These are phyloP conservation scores for Platerodrilus igneus DNA, from an alignment of 2,888 invertebrate species.

Conservation along the genomic window DNA sequence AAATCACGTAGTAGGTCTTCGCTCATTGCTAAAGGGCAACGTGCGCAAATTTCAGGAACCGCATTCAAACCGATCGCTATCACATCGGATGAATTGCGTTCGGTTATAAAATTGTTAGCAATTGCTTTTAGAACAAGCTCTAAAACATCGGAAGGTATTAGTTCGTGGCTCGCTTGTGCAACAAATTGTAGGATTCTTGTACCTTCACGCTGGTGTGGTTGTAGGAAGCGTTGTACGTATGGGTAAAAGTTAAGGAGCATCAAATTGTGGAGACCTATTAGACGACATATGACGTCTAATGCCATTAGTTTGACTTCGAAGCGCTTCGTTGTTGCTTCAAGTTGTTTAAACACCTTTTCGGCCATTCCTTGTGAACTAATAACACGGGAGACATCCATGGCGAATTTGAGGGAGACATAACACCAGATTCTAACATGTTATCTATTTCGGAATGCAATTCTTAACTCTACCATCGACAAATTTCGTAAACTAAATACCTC, in stretches of 20 bases:
- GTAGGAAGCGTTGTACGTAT: constrained; percentile 73
- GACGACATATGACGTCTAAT: constrained; percentile 88
- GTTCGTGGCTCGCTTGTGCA: constrained; percentile 93
- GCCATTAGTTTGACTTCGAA: constrained; percentile 95
- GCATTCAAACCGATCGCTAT: constrained; percentile 98
- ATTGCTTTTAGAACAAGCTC: constrained; percentile 88
- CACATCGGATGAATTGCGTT: constrained; percentile 93
- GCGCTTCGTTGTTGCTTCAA: constrained; percentile 82
- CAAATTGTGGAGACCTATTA: constrained; percentile 93
- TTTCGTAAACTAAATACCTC: no score
- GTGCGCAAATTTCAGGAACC: constrained; percentile 85
- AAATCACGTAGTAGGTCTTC: constrained; percentile 90
- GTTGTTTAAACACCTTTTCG: constrained; percentile 83
- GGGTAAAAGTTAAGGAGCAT: constrained; percentile 94
- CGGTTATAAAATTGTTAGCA: constrained; percentile 96
- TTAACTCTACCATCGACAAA: no score
- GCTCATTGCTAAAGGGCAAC: constrained; percentile 90
- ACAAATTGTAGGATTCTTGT: constrained; percentile 90
- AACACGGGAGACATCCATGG: no score
- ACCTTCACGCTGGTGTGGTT: constrained; percentile 96
- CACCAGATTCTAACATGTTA: no score
- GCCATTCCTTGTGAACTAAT: constrained; percentile 77
- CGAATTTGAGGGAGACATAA: no score
- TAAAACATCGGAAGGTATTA: constrained; percentile 91
- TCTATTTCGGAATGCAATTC: no score